Base-by-base conservation (phyloP, 1,140 invertebrate species). In the Drosophila ohnishii region DNA sequence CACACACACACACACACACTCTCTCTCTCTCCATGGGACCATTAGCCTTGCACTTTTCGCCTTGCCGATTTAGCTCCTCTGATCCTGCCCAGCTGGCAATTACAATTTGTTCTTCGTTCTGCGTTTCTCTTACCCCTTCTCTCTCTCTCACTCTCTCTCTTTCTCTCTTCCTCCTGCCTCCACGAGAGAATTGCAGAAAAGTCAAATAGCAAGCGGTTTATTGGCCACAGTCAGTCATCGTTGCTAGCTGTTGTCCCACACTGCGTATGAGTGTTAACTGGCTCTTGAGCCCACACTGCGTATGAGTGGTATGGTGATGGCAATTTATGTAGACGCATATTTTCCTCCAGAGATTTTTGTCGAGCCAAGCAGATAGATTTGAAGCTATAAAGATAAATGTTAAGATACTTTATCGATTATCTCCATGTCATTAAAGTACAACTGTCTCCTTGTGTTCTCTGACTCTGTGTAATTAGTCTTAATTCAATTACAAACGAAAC, bases 131-230 rank as follows among this genome's bases (percentile, higher is more conserved):
- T 25, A 10, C 16, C 16, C 19, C n/a, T 11, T 40, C 5, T 42
- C 9, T 14, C 51, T 39, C 5, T n/a, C 11, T 32, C 5, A 32
- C 5, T 42, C 9, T 14, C 51, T 39, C 5, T n/a, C 11, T 32
- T 2, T 40, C 2, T 22, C 9, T 44, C 61, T 44, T 2, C 9
- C 25, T 55, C 19, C 42, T 13, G 4, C 30, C 42, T 35, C 14
- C 45, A 22, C 11, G 5, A 16, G 65, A 65, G 47, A 53, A 39
- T 66, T 58, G 35, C 65, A 57, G 42, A 71, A 71, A 71, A 71
- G 65, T 71, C 67, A 71, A 66, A 69, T 69, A 66, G 63, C 47
- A 64, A 59, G 48, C 65, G 57, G 65, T 59, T 71, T 71, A 71
- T 71, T 48, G 67, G 66, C 44, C 67, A 39, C 65, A 51, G 32